A percentile compares a stretch with the other conserved stretches of the same genome.
These are phyloP conservation scores for Fulica atra DNA, from an alignment of 2,113 vertebrate genomes.

Conservation along the genomic window DNA sequence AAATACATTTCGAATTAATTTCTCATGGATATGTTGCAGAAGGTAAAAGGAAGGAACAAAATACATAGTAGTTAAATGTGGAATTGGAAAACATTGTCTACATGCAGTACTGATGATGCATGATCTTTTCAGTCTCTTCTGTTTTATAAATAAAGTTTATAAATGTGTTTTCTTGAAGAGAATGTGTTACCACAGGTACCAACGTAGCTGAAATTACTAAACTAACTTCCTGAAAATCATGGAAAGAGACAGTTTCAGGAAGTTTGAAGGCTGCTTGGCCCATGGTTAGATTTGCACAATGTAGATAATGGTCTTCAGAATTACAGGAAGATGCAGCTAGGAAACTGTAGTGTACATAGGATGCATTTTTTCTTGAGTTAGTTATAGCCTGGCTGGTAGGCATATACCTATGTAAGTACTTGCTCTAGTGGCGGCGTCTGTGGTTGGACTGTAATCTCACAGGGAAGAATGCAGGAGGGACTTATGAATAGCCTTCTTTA, in stretches of 20 bases:
- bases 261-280: not conserved
- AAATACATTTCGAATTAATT: not conserved
- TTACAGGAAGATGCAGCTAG: not conserved
- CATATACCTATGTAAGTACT: not conserved
- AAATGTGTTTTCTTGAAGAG: not conserved
- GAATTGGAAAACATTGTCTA: not conserved
- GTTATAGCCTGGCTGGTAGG: not conserved
- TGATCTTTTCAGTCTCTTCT: not conserved
- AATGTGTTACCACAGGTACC: not conserved
- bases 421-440: not conserved
- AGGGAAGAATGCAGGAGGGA: not conserved
- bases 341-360: not conserved
- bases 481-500: not conserved
- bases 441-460: not conserved
- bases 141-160: not conserved
- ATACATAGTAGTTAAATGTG: not conserved
- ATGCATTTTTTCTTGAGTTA: not conserved
- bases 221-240: not conserved
- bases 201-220: not conserved
- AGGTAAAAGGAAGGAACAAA: not conserved
- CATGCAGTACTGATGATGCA: not conserved
- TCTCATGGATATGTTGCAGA: not conserved
- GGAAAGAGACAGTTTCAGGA: not conserved
- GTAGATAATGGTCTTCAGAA: not conserved
- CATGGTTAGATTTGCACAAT: not conserved